phyloP scores from a whole-genome alignment of 2,113 vertebrate genomes.

The Gopherus evgoodei region DNA sequence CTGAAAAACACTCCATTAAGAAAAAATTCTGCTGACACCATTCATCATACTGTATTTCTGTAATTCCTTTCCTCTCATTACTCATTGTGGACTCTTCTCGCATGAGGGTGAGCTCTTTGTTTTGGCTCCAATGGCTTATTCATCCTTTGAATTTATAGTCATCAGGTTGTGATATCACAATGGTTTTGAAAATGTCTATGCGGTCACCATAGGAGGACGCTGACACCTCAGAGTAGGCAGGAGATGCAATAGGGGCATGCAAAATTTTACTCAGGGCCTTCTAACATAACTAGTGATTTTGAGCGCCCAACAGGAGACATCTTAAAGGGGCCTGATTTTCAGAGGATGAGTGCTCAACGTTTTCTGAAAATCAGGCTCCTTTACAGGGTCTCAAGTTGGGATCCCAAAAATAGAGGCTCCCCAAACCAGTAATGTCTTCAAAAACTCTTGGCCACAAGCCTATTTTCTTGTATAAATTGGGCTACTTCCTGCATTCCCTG shows the following conservation, averaged over 20 bases:
- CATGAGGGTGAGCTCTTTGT: constrained; percentile 52
- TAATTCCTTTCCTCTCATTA: constrained; percentile 41
- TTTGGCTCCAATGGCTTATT: constrained; percentile 15
- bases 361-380: not conserved
- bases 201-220: constrained; percentile 9
- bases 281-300: not conserved
- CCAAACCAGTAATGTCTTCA: not conserved
- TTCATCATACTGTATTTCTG: constrained; percentile 43
- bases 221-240: not conserved
- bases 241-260: not conserved
- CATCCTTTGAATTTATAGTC: not conserved
- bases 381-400: not conserved
- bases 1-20: constrained; percentile 46
- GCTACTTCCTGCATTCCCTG: not conserved
- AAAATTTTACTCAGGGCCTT: not conserved
- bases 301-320: not conserved
- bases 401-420: not conserved
- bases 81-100: constrained; percentile 30
- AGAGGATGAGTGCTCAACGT: not conserved
- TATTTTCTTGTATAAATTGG: not conserved
- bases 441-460: not conserved
- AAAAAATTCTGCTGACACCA: constrained; percentile 38
- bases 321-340: not conserved
- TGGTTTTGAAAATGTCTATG: not conserved
- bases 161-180: not conserved